Conservation (phyloP, 2,888 invertebrate genomes). For the Eupelmus urozonus region DNA sequence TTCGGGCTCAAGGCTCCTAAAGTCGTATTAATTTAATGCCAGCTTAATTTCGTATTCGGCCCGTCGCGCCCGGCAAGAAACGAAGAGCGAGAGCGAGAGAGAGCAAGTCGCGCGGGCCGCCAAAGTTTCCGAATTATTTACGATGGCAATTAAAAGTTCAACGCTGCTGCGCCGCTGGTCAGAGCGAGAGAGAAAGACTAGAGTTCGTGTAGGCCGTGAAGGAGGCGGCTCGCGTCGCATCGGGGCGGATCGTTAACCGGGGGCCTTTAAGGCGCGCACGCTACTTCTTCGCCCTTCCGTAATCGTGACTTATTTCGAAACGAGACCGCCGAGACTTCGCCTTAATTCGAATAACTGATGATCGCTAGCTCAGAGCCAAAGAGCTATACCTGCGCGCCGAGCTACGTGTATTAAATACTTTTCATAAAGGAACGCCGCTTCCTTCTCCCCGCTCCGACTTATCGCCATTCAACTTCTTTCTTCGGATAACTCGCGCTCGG, state of each 20-base stretch:
- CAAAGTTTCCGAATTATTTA: slow-evolving; percentile 76
- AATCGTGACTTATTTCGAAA: slow-evolving; percentile 64
- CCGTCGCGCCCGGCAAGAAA: slow-evolving; percentile 66
- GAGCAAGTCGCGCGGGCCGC: slow-evolving; percentile 52
- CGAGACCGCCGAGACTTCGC: slow-evolving; percentile 51
- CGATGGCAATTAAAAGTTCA: slow-evolving; percentile 76
- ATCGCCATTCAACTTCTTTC: no score
- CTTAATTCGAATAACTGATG: slow-evolving; percentile 58
- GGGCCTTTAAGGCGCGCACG: slow-evolving; percentile 14
- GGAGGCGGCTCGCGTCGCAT: not conserved
- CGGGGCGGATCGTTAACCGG: slow-evolving; percentile 65
- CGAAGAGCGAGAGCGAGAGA: slow-evolving; percentile 57
- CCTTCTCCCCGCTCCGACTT: no score
- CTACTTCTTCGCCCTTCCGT: slow-evolving; percentile 46
- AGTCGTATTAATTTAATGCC: slow-evolving; percentile 76
- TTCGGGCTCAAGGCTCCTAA: slow-evolving; percentile 64
- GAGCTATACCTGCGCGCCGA: not conserved
- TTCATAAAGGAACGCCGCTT: slow-evolving; percentile 9
- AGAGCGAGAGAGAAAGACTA: slow-evolving; percentile 15
- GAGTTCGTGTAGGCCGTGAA: slow-evolving; percentile 4
- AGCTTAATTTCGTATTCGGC: slow-evolving; percentile 75
- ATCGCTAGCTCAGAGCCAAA: not conserved
- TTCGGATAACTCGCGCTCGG: no score
- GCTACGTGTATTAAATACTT: slow-evolving; percentile 46
- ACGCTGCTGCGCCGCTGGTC: slow-evolving; percentile 55